phyloP scores from a whole-genome alignment of 1,140 invertebrate species.

The Antheraea mylitta region DNA sequence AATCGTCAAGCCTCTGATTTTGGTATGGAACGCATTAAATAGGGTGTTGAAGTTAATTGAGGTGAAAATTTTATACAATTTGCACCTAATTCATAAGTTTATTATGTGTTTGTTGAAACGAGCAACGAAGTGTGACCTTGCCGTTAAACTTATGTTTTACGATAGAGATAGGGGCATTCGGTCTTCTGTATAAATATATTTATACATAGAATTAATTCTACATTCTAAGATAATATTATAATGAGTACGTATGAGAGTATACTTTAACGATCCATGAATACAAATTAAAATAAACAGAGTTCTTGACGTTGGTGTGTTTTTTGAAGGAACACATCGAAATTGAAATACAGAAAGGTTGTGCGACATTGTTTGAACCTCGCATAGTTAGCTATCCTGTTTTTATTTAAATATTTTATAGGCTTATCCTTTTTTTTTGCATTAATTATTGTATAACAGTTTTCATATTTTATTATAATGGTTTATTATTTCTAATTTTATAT shows the following conservation, averaged over 20 bases:
- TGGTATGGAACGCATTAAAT: conserved; percentile 41
- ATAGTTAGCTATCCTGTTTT: too few species aligned
- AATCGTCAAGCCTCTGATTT: conserved; percentile 40
- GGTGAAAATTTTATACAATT: conserved; percentile 44
- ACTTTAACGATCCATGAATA: background rate
- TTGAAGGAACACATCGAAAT: too few species aligned
- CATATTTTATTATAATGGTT: too few species aligned
- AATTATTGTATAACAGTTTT: too few species aligned
- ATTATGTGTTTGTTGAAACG: conserved; percentile 2
- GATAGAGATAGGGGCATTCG: background rate
- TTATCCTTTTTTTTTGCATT: too few species aligned
- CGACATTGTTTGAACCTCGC: too few species aligned
- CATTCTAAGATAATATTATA: background rate
- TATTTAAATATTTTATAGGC: too few species aligned
- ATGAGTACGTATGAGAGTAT: background rate
- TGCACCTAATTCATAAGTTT: conserved; percentile 36
- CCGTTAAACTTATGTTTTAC: background rate
- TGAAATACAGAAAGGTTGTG: too few species aligned
- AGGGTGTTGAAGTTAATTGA: conserved; percentile 43
- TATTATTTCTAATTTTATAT: too few species aligned
- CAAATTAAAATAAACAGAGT: too few species aligned
- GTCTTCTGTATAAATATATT: background rate
- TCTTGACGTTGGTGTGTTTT: too few species aligned
- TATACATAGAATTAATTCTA: background rate
- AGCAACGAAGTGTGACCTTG: background rate